phyloP scores from a whole-genome alignment of 1,140 invertebrate species.

The Aphelenchoides fujianensis region DNA sequence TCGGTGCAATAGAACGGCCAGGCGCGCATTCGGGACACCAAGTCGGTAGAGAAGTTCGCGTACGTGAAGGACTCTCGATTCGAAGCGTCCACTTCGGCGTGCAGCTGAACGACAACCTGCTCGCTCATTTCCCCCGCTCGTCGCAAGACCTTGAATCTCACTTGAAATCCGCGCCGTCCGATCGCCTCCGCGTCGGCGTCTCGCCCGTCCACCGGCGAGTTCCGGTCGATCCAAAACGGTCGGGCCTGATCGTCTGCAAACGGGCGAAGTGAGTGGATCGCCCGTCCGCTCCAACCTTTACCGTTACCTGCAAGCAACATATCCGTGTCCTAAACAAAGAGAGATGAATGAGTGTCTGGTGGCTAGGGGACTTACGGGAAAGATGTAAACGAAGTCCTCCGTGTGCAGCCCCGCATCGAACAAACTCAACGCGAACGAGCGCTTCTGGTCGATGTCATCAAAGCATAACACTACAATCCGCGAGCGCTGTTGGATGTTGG shows the following conservation, averaged over 20 bases:
- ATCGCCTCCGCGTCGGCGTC: constrained; percentile 36
- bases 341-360: too few species aligned
- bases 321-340: too few species aligned
- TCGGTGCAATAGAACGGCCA: constrained; percentile 45
- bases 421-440: constrained; percentile 35
- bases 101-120: constrained; percentile 12
- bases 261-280: too few species aligned
- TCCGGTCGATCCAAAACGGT: constrained; percentile 29
- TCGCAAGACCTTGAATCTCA: too few species aligned
- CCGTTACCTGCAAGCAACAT: too few species aligned
- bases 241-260: constrained; percentile 8
- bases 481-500: constrained; percentile 21
- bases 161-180: constrained; percentile 28
- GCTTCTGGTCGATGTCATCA: constrained; percentile 24
- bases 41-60: constrained; percentile 9
- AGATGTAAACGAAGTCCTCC: constrained; percentile 37
- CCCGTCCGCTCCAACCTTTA: too few species aligned
- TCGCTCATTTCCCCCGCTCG: too few species aligned
- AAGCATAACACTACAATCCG: constrained; percentile 38
- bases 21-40: constrained; percentile 22
- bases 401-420: constrained; percentile 34
- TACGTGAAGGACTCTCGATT: constrained; percentile 21
- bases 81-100: constrained; percentile 10
- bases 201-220: constrained; percentile 11
- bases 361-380: too few species aligned